Conservation (phyloP, 1,140 invertebrate genomes). For the Drosophila punjabiensis region DNA sequence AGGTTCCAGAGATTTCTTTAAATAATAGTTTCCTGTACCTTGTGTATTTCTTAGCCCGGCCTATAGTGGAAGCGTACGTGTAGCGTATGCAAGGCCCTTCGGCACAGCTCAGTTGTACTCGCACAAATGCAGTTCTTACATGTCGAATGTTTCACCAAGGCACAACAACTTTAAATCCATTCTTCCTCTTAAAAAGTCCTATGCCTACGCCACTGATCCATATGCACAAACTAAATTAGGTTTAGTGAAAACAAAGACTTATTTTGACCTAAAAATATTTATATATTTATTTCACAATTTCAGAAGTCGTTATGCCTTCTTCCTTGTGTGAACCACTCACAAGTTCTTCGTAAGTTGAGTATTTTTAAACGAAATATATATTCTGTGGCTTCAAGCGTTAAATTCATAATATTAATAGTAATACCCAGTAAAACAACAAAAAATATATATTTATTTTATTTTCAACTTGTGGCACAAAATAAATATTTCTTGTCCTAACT, state of each 20-base stretch:
- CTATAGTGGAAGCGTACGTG: background rate
- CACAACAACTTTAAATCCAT: no score
- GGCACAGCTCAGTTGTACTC: background rate
- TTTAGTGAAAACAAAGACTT: background rate
- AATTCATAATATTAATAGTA: background rate
- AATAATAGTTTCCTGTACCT: background rate
- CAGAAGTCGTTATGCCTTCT: constrained; percentile 72
- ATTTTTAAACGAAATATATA: background rate
- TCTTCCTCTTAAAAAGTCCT: background rate
- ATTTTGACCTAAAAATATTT: background rate
- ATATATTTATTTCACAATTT: constrained; percentile 40
- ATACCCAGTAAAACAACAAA: background rate
- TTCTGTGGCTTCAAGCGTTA: background rate
- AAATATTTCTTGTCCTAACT: background rate
- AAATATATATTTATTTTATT: background rate
- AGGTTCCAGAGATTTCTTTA: background rate
- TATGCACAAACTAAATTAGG: background rate
- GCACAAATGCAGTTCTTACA: background rate
- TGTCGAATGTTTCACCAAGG: background rate
- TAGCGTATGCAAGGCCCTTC: background rate
- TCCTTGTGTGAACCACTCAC: constrained; percentile 50
- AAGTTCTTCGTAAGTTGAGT: constrained; percentile 60
- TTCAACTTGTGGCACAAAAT: background rate
- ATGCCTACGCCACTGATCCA: background rate
- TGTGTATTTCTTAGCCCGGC: background rate